Evolutionary conservation across 2,888 invertebrate genomes (phyloP), one percentile per base, ranked within the genome.

Genomic region (Acleris holmiana): DNA sequence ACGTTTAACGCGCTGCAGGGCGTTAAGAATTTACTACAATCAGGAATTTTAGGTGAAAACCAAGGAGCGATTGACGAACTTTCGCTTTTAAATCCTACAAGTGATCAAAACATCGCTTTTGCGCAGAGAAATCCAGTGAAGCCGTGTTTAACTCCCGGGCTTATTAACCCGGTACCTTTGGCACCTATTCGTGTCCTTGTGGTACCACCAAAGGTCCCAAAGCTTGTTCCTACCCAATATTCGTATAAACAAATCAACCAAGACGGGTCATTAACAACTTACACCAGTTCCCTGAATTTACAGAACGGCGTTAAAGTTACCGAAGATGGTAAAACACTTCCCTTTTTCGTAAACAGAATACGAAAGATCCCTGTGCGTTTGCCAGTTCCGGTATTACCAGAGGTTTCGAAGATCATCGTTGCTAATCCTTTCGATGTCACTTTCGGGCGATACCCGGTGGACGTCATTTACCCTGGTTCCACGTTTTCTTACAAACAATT

Each of bases 171-270:
- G n/a, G 41, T 48, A 15, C 23, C 51, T 17, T 3, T 51, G 7
- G 23, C 41, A 53, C 64, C 65, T 7, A 40, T 44, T 29, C 54
- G 25, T 25, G 41, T 61, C 1, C 13, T 48, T 17, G 54, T 56
- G 17, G 18, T 29, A 19, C 59, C 60, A 44, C 56, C 51, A 29
- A 53, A 15, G 18, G 46, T 40, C 19, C 61, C 67, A 10, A n/a
- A n/a, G 8, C 8, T 59, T 17, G 23, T 54, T 49, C 63, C 63
- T n/a, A 59, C 59, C 17, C 58, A 41, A 50, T 69, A 66, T 46
- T 67, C 61, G 17, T 69, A 69, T 51, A 68, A 67, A 29, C 64
- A 69, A 46, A 41, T 67, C 7, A 63, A 68, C 17, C 49, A 55
- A 47, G 68, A 69, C 17, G 69, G 69, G 2, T 67, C 69, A 23